phyloP scores from a whole-genome alignment of 2,888 invertebrate genomes.

The Mystacides longicornis region DNA sequence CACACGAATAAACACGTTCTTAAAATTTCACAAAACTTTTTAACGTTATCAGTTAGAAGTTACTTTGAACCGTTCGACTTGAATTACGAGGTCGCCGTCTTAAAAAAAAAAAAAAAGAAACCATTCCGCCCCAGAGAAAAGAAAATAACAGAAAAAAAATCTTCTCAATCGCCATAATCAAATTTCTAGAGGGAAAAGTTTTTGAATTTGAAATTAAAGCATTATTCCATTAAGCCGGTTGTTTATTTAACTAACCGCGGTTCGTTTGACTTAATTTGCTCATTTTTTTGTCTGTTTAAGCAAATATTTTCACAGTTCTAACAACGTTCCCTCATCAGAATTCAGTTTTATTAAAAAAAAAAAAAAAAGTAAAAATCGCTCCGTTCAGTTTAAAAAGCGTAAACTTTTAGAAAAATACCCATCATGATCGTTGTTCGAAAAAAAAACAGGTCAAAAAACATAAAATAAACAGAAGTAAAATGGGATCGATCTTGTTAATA shows the following conservation, averaged over 20 bases:
- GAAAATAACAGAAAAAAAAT: too few relatives aligned
- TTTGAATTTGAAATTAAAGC: conserved; percentile 7
- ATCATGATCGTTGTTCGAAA: too few relatives aligned
- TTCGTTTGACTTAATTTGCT: conserved; percentile 16
- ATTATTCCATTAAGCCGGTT: conserved; percentile 9
- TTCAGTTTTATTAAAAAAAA: conserved; percentile 6
- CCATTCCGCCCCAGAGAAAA: too few relatives aligned
- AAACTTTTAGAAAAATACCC: background rate
- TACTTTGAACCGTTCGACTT: too few relatives aligned
- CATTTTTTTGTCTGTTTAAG: conserved; percentile 8
- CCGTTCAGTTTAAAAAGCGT: background rate
- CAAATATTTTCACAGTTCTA: conserved; percentile 17
- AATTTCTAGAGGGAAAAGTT: conserved; percentile 3
- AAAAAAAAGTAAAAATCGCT: too few relatives aligned
- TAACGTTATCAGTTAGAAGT: too few relatives aligned
- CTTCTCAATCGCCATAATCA: conserved; percentile 11
- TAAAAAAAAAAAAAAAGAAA: background rate
- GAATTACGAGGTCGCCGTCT: background rate
- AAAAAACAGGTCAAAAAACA: too few relatives aligned
- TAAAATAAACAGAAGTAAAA: too few relatives aligned
- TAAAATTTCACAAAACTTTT: too few relatives aligned
- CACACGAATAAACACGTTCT: too few relatives aligned
- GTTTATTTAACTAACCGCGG: conserved; percentile 13
- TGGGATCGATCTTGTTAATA: too few relatives aligned
- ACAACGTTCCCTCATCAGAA: conserved; percentile 14